Evolutionary conservation across 2,888 invertebrate genomes (phyloP), one percentile per base, ranked within the genome.

Genomic region (Phaedon cochleariae): DNA sequence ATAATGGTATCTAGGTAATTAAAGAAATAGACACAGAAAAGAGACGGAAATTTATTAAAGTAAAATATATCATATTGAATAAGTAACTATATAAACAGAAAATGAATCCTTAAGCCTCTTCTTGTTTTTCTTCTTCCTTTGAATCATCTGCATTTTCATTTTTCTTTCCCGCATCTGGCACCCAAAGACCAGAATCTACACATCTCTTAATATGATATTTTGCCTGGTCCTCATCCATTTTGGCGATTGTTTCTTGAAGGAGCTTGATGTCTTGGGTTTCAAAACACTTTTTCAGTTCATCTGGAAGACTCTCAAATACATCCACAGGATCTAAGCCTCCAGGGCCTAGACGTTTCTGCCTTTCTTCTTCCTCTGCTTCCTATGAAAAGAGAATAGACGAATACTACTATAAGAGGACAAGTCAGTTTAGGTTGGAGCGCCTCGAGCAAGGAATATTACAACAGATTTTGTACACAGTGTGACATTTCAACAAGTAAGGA

Each of bases 241-340:
- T 90, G 1, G 90, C 87, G 70, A 99, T 94, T 0, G 93, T 92
- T 73, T 94, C 90, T 85, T 98, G 95, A 22, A 99, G 86, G 82
- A 94, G 81, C 45, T 90, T 89, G 69, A 97, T 92, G 82, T 99
- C 93, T 84, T 96, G 95, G 0, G 89, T 84, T 79, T 94, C 93
- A 75, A 94, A 94, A 79, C 95, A 95, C 80, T 90, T 88, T 83
- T 92, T 89, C 20, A 95, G 83, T 75, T 89, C 87, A 84, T 93
- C 91, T 67, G 99, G 99, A 63, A 99, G 86, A 68, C 91, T 88
- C 79, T 98, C 96, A 80, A 97, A 95, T 0, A 99, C 98, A 85
- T 99, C 98, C 3, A 94, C 89, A 0, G 98, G 98, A 84, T 99
- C 99, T 15, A 99, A 86, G 0, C 98, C 98, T n/a, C 98, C 99